A percentile compares a stretch with the other conserved stretches of the same genome.
Conservation (phyloP, 2,888 invertebrate genomes). For the Neoaliturus tenellus region DNA sequence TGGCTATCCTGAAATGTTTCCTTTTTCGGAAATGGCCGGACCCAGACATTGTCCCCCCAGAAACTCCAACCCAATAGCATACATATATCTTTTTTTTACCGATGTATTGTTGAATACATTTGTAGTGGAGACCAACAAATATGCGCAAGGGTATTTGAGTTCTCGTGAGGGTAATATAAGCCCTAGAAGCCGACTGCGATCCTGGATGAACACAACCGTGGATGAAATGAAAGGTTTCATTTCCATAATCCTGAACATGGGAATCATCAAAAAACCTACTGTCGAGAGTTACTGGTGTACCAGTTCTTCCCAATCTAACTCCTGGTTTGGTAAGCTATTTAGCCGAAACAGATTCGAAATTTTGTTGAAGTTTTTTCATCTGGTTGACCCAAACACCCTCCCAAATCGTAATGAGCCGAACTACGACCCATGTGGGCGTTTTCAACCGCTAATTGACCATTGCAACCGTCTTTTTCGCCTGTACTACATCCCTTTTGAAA, state of each 20-base stretch:
- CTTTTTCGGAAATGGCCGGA: constrained; percentile 26
- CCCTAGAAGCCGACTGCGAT: not conserved
- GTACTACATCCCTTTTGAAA: not conserved
- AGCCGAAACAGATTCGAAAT: constrained; percentile 39
- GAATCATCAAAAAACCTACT: constrained; percentile 13
- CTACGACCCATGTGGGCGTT: constrained; percentile 47
- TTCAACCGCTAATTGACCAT: constrained; percentile 44
- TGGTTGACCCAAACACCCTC: constrained; percentile 30
- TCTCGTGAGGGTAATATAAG: not conserved
- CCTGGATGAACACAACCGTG: constrained; percentile 36
- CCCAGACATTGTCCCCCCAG: constrained; percentile 42
- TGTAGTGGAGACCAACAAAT: constrained; percentile 45
- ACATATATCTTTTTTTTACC: constrained; percentile 52
- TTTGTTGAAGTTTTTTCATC: constrained; percentile 46
- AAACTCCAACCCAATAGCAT: constrained; percentile 33
- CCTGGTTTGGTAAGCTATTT: constrained; percentile 48
- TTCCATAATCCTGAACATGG: constrained; percentile 46
- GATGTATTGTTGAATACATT: constrained; percentile 22
- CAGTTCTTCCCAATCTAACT: constrained; percentile 15
- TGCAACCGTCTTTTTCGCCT: constrained; percentile 9
- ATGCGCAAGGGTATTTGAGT: not conserved
- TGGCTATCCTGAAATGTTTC: constrained; percentile 1
- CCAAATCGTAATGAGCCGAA: not conserved
- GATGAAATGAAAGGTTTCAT: constrained; percentile 47
- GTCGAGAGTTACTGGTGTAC: constrained; percentile 43